A percentile compares a stretch with the other conserved stretches of the same genome.
These are phyloP conservation scores for Ganaspis brasiliensis DNA, from an alignment of 2,888 invertebrate species.

Conservation along the genomic window DNA sequence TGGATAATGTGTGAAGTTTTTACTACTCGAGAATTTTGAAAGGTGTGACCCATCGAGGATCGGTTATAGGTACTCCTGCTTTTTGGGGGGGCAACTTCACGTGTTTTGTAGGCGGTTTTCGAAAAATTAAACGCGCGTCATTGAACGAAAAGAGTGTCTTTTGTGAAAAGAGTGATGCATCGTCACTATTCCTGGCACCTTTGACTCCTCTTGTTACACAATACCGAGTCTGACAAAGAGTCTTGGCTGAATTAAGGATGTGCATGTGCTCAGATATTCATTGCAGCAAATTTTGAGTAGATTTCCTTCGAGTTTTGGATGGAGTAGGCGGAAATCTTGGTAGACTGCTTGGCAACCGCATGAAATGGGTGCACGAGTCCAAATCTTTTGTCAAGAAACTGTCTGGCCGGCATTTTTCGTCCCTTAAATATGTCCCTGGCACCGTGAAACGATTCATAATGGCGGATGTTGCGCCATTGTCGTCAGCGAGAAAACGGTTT, in stretches of 20 bases:
- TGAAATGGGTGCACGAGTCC: constrained; percentile 43
- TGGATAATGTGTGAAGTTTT: constrained; percentile 31
- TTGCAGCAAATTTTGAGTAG: constrained; percentile 4
- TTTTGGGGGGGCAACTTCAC: constrained; percentile 19
- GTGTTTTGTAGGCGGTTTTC: constrained; percentile 43
- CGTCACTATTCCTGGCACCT: constrained; percentile 41
- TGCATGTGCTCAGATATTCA: constrained; percentile 27
- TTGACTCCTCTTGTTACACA: constrained; percentile 41
- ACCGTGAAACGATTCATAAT: constrained; percentile 59
- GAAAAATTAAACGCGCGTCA: constrained; percentile 62
- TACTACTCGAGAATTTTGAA: constrained; percentile 33
- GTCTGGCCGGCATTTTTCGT: constrained; percentile 37
- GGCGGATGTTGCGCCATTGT: constrained; percentile 63
- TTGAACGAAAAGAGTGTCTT: constrained; percentile 51
- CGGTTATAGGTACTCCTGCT: constrained; percentile 12
- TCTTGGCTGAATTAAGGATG: not conserved
- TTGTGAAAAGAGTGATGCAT: constrained; percentile 18
- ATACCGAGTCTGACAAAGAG: constrained; percentile 20
- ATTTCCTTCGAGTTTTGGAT: constrained; percentile 34
- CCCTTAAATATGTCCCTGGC: constrained; percentile 51
- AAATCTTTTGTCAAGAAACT: constrained; percentile 27
- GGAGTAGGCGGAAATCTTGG: constrained; percentile 8
- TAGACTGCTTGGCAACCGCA: constrained; percentile 28
- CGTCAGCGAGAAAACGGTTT: constrained; percentile 73
- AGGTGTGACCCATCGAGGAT: constrained; percentile 27